Evolutionary conservation across 2,888 invertebrate genomes (phyloP), one percentile per base, ranked within the genome.

Genomic region (Eupithecia subfuscata): DNA sequence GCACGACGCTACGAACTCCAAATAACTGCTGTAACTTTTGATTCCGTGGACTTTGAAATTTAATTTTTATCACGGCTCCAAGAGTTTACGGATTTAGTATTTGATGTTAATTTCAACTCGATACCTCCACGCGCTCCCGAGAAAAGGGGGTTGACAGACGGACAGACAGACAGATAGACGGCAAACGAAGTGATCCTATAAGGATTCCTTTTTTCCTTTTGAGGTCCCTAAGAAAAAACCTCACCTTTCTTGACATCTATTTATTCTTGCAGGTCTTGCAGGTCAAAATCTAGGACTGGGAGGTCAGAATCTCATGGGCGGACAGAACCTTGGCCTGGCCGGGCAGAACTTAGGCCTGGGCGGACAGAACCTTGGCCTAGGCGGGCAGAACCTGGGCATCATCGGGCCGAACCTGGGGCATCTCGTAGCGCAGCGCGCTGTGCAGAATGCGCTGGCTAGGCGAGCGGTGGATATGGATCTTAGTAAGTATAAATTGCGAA

Each of bases 361-460:
- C n/a, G 85, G 84, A 6, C 90, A 89, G 82, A 86, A 87, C 75
- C 78, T 88, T 64, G 84, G 84, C 5, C 82, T 90, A 30, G 87
- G 86, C 40, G 90, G 89, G 34, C 91, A 89, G 82, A 91, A 90
- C 79, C 82, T 93, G 68, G 89, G 89, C 7, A 87, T 93, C 64
- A 90, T 93, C 86, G 91, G 90, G 25, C 88, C 85, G 78, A 88
- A 88, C 73, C 83, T 94, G n/a, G 92, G 91, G 1, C 92, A 91
- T 81, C 85, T 91, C 70, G 91, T 91, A 78, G 92, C 94, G 16
- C 92, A 92, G 75, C 79, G 94, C 2, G 88, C 86, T n/a, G 95
- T 95, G 79, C 94, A 95, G 70, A 92, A 94, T 72, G 93, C 93
- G 71, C 81, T 93, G 69, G 92, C 92, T 1, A 81, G 93, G 64